A percentile compares a stretch with the other conserved stretches of the same genome.
These are phyloP conservation scores for Tachystola acroxantha DNA, from an alignment of 2,888 invertebrate species.

Conservation along the genomic window DNA sequence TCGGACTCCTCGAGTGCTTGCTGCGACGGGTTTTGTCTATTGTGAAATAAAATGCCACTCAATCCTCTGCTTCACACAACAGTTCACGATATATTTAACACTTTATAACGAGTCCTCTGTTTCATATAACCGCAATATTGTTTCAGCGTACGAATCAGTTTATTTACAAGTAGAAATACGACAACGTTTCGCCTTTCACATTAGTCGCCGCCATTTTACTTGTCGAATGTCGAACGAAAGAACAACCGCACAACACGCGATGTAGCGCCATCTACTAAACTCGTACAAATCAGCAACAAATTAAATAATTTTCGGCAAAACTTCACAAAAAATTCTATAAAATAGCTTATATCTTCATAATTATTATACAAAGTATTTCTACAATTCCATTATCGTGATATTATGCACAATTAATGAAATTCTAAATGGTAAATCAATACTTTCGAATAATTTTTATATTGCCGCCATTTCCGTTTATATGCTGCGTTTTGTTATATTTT, in stretches of 20 bases:
- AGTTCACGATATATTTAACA: conserved; percentile 51
- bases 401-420: not conserved
- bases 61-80: conserved; percentile 40
- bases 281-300: conserved; percentile 27
- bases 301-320: not conserved
- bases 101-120: conserved; percentile 38
- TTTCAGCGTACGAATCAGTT: conserved; percentile 55
- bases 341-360: no score
- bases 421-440: conserved; percentile 9
- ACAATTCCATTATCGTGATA: not conserved
- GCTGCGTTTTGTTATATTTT: conserved; percentile 12
- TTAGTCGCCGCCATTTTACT: conserved; percentile 83
- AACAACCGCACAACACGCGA: conserved; percentile 79
- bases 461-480: conserved; percentile 16
- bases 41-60: conserved; percentile 67
- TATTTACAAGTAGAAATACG: conserved; percentile 74
- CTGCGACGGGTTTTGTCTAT: conserved; percentile 76
- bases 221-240: conserved; percentile 71
- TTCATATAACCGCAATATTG: conserved; percentile 36
- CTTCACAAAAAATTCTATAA: no score
- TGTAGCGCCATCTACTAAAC: conserved; percentile 79
- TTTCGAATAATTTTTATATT: conserved; percentile 14
- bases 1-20: conserved; percentile 69
- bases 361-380: no score
- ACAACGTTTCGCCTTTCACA: conserved; percentile 82